These are phyloP conservation scores for Leptogaster cylindrica DNA, from an alignment of 2,888 invertebrate species.

Conservation along the genomic window DNA sequence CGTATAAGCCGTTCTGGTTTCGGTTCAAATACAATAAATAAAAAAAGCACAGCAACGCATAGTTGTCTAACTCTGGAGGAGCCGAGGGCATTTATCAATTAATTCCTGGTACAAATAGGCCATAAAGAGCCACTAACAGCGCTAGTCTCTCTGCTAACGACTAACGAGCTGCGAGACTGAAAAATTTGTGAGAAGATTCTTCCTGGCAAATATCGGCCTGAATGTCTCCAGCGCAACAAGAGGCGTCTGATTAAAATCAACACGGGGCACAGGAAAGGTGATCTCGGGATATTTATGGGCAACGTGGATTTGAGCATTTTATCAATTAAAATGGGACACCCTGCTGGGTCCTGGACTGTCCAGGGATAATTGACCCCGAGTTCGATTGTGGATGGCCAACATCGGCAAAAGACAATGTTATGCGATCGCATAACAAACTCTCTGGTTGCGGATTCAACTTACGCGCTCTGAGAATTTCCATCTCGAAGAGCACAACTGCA, in stretches of 20 bases:
- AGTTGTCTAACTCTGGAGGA: slow-evolving; percentile 24
- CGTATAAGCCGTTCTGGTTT: slow-evolving; percentile 10
- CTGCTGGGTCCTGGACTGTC: slow-evolving; percentile 4
- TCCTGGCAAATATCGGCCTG: slow-evolving; percentile 28
- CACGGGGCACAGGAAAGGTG: slow-evolving; percentile 22
- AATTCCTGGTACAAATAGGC: slow-evolving; percentile 35
- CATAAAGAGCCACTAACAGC: slow-evolving; percentile 19
- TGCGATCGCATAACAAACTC: not conserved
- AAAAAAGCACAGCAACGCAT: not conserved
- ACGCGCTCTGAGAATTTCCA: no score
- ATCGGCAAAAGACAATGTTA: slow-evolving; percentile 1
- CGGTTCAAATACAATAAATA: not conserved
- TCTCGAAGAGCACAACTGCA: no score
- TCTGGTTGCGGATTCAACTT: not conserved
- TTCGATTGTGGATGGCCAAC: slow-evolving; percentile 4
- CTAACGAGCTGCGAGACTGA: slow-evolving; percentile 19
- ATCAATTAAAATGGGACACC: slow-evolving; percentile 37
- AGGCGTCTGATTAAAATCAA: slow-evolving; percentile 41
- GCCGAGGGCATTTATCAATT: slow-evolving; percentile 34
- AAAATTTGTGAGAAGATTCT: slow-evolving; percentile 6
- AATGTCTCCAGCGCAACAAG: slow-evolving; percentile 37
- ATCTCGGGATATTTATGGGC: slow-evolving; percentile 30
- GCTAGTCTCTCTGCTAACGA: slow-evolving; percentile 11
- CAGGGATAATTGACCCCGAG: slow-evolving; percentile 27
- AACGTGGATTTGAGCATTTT: slow-evolving; percentile 36